Percentiles rank a stretch among this genome's conserved stretches.
These are phyloP conservation scores for Zonitis immaculata DNA, from an alignment of 2,888 invertebrate species.

Conservation along the genomic window DNA sequence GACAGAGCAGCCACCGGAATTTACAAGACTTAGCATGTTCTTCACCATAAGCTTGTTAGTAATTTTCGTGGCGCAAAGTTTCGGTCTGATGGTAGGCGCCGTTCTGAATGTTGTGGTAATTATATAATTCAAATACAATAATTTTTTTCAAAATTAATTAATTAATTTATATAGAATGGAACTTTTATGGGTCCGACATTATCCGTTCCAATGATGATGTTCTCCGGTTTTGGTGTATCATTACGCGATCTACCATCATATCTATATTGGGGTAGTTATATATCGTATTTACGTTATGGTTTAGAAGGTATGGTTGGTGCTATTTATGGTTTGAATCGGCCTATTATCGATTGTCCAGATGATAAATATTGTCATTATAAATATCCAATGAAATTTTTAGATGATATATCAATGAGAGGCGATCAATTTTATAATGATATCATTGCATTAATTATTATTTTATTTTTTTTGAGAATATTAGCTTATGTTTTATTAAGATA, in stretches of 20 bases:
- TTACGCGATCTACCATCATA: slow-evolving; percentile 80
- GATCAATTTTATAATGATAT: slow-evolving; percentile 84
- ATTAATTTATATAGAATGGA: slow-evolving; percentile 66
- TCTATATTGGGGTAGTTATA: slow-evolving; percentile 85
- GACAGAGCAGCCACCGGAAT: slow-evolving; percentile 84
- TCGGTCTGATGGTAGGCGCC: slow-evolving; percentile 89
- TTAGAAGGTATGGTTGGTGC: slow-evolving; percentile 81
- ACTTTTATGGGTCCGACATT: slow-evolving; percentile 91
- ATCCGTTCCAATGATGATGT: slow-evolving; percentile 93
- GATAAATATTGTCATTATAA: slow-evolving; percentile 78
- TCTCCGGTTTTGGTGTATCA: slow-evolving; percentile 92
- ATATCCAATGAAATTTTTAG: slow-evolving; percentile 74
- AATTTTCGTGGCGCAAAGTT: slow-evolving; percentile 86
- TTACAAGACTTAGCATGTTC: slow-evolving; percentile 78
- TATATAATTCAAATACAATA: too few species aligned
- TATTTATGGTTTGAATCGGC: slow-evolving; percentile 77
- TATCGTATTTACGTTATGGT: slow-evolving; percentile 87
- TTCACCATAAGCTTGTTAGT: slow-evolving; percentile 75
- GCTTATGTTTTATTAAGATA: slow-evolving; percentile 73
- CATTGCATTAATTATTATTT: slow-evolving; percentile 63
- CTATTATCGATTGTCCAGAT: slow-evolving; percentile 69
- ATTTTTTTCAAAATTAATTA: slow-evolving; percentile 10
- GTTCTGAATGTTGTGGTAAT: slow-evolving; percentile 80
- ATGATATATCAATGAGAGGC: slow-evolving; percentile 73
- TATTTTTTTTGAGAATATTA: slow-evolving; percentile 60